A percentile compares a stretch with the other conserved stretches of the same genome.
Conservation (phyloP, 2,113 vertebrate species). For the Chitala chitala region DNA sequence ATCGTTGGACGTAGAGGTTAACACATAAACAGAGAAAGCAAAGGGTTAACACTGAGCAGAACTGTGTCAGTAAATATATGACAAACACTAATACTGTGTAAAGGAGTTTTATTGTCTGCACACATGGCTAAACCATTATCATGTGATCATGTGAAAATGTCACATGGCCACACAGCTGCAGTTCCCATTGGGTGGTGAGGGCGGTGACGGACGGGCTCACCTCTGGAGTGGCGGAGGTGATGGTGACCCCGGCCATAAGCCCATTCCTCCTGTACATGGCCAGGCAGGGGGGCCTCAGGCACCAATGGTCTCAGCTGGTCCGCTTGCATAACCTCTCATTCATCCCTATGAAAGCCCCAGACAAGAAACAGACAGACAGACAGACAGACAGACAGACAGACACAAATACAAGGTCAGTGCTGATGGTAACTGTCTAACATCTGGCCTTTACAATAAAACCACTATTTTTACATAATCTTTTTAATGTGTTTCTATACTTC, state of each 20-base stretch:
- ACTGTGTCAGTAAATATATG: no score
- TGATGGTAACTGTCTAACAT: no score
- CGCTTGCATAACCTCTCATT: constrained; percentile 48
- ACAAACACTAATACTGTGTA: not conserved
- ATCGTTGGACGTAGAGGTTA: no score
- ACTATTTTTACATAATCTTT: no score
- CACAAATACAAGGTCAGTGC: no score
- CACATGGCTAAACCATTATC: not conserved
- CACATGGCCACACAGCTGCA: not conserved
- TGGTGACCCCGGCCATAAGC: constrained; percentile 58
- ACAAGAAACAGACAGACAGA: not conserved
- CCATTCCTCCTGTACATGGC: constrained; percentile 68
- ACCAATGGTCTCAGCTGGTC: constrained; percentile 49
- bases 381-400: not conserved
- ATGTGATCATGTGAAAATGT: not conserved
- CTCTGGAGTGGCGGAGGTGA: constrained; percentile 60
- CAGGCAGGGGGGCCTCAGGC: constrained; percentile 1
- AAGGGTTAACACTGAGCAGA: no score
- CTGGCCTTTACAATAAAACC: no score
- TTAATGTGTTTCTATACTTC: no score
- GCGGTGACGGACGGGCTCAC: constrained; percentile 30
- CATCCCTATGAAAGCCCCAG: constrained; percentile 43
- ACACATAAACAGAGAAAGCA: no score
- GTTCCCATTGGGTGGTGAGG: not conserved
- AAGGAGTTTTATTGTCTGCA: not conserved